Evolutionary conservation across 2,888 invertebrate genomes (phyloP), one percentile per base, ranked within the genome.

Genomic region (Alsophila aescularia): DNA sequence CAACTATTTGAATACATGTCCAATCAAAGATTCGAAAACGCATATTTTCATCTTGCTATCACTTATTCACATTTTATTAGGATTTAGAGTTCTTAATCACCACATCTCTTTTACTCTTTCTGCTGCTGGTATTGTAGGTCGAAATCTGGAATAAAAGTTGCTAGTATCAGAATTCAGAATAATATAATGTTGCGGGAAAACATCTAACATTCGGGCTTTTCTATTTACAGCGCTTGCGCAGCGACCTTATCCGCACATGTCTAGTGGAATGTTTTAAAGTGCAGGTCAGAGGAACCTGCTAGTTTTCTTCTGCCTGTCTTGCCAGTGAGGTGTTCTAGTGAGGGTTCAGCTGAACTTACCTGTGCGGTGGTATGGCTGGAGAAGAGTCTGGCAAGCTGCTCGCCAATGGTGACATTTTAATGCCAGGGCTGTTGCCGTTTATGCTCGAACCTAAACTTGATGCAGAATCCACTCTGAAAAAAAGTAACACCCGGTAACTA

Each of bases 371-470:
- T 43, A 83, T 79, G 37, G 81, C 72, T 1, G 79, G 64, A 29
- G 78, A 67, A 21, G 74, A 67, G 29, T 71, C 66, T 8, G 83
- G 57, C 13, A 72, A 73, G 29, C 73, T 78, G 9, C 74, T 72
- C 10, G 86, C 90, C 13, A 92, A 73, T 2, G 92, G 92, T 3
- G 92, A 90, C 87, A 92, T 89, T 66, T 89, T 91, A 54, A 90
- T 87, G 73, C 90, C 79, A 78, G 93, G 75, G 90, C 90, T 74
- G 87, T 92, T 91, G 78, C 93, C 81, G 88, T 93, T 77, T 87
- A 93, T 90, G 73, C 93, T 94, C 41, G 94, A 94, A 15, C 93
- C 93, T 52, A 93, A 59, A 82, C 94, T 89, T 76, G 93, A 92
- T 66, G 93, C 73, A 72, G 95, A 87, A 85, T 87, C 75, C 87